phyloP scores from a whole-genome alignment of 2,113 vertebrate species.

The Cyprinodon tularosa region DNA sequence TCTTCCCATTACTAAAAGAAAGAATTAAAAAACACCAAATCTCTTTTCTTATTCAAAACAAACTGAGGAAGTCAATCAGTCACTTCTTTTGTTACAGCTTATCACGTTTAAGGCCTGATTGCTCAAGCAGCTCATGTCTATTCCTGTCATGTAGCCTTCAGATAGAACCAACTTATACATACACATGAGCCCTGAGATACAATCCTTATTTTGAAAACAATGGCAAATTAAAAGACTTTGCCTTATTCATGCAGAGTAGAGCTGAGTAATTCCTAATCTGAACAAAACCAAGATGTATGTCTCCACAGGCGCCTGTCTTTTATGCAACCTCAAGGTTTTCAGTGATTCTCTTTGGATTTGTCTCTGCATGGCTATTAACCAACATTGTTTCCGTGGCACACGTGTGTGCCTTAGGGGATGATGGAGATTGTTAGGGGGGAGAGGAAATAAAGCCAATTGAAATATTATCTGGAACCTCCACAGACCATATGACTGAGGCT shows the following conservation, averaged over 20 bases:
- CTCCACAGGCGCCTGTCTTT: constrained; percentile 48
- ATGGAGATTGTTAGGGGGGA: constrained; percentile 23
- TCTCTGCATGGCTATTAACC: constrained; percentile 41
- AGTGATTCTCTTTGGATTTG: constrained; percentile 37
- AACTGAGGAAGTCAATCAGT: constrained; percentile 55
- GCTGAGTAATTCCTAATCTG: constrained; percentile 44
- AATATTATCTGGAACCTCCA: constrained; percentile 51
- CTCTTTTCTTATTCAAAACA: constrained; percentile 60
- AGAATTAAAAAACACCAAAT: constrained; percentile 29
- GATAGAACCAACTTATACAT: constrained; percentile 46
- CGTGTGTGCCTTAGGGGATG: constrained; percentile 42
- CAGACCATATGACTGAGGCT: constrained; percentile 18
- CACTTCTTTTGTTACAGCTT: constrained; percentile 52
- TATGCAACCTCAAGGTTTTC: constrained; percentile 44
- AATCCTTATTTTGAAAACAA: constrained; percentile 37
- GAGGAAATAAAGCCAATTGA: constrained; percentile 49
- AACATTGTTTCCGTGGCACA: constrained; percentile 43
- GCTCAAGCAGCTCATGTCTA: constrained; percentile 39
- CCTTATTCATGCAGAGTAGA: constrained; percentile 34
- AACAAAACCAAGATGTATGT: constrained; percentile 29
- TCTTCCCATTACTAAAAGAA: constrained; percentile 40
- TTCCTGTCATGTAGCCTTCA: constrained; percentile 61
- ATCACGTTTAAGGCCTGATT: constrained; percentile 51
- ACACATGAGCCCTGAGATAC: constrained; percentile 28
- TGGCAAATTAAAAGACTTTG: constrained; percentile 57